Evolutionary conservation across 2,113 vertebrate species (phyloP), one percentile per base, ranked within the genome.

Genomic region (Trachemys scripta): DNA sequence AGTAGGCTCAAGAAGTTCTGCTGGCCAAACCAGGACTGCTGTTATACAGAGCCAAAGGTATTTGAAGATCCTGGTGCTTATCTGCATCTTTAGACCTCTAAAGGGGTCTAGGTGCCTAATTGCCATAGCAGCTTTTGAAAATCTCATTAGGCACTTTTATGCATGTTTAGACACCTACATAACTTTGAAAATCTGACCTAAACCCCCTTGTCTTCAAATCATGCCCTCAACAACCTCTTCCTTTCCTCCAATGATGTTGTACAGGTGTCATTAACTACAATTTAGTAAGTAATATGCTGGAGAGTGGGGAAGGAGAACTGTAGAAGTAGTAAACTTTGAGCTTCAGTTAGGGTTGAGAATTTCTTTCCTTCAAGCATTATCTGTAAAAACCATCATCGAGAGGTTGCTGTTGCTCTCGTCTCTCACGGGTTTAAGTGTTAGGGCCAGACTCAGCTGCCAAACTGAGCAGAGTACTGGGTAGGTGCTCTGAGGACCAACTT

Each of bases 1-100:
- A 0, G 1, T 10, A 92, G 57, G 75, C 88, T 82, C 49, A 72
- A 88, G 65, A 65, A 50, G 72, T 75, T 75, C 20, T 7, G 72
- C n/a, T 25, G 72, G 38, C 20, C 72, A 81, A 88, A 11, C 5
- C 3, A 81, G 20, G 62, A 16, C 53, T 0, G 0, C 35, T 79
- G 65, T 31, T 50, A 80, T 12, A 79, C 7, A 1, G 1, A 7
- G n/a, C 65, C 31, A 57, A 81, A 93, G 3, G 3, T 50, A 54
- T 35, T 65, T 42, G 42, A 42, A 42, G 42, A 42, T 42, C 42
- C 42, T 42, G 42, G 42, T 42, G 42, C 42, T 42, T 42, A 42
- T 42, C 42, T 42, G 42, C 42, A 42, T 42, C 42, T 42, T 42
- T 42, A 42, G 42, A 42, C 4, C 42, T 42, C 42, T 42, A 42